Conservation (phyloP, 2,888 invertebrate species). For the Athalia rosae region DNA sequence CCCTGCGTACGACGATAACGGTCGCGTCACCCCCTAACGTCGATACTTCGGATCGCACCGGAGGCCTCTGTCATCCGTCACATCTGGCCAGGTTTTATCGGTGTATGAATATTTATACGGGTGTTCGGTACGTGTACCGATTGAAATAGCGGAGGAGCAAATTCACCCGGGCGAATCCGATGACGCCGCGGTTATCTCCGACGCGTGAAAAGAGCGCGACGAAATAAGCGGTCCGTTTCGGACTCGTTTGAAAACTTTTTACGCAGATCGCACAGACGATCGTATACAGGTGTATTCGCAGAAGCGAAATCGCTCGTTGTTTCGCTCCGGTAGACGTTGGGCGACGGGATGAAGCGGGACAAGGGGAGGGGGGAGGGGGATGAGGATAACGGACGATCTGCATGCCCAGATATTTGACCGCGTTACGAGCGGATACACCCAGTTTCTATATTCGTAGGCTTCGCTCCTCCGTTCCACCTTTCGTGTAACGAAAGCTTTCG, state of each 20-base stretch:
- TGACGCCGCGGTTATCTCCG: neutral
- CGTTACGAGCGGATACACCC: neutral
- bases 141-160: neutral
- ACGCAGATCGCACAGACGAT: no score
- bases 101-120: neutral
- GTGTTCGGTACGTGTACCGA: no score
- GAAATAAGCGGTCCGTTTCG: neutral
- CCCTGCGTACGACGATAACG: no score
- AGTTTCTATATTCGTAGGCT: slow-evolving; percentile 24
- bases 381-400: slow-evolving; percentile 14
- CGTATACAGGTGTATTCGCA: slow-evolving; percentile 9
- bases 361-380: no score
- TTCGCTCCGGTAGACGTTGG: neutral
- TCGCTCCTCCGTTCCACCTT: slow-evolving; percentile 19
- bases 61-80: no score
- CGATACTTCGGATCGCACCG: neutral
- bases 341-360: no score
- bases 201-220: neutral
- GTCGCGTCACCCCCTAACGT: neutral
- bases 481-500: slow-evolving; percentile 25
- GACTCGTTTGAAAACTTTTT: slow-evolving; percentile 36
- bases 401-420: neutral
- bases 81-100: neutral
- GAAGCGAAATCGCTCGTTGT: neutral
- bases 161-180: slow-evolving; percentile 2